phyloP scores from a whole-genome alignment of 2,888 invertebrate genomes.

The Caradrina clavipalpis region DNA sequence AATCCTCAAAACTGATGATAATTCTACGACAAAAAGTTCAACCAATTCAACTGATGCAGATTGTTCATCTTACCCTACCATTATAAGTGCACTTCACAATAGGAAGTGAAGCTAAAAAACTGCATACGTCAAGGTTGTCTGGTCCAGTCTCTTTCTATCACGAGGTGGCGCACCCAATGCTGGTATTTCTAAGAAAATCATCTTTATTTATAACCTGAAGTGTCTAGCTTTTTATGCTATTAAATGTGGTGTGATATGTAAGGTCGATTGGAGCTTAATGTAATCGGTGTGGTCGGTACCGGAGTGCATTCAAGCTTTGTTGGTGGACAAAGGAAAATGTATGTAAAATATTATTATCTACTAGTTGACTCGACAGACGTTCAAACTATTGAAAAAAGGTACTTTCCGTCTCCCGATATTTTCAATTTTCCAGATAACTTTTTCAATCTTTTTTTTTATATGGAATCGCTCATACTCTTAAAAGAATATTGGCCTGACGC shows the following conservation, averaged over 20 bases:
- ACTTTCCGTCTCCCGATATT: too few species aligned
- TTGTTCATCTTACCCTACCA: constrained; percentile 12
- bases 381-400: too few species aligned
- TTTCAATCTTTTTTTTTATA: too few species aligned
- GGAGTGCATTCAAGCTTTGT: constrained; percentile 16
- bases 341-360: not conserved
- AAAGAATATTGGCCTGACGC: too few species aligned
- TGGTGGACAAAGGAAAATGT: not conserved
- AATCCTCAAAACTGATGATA: too few species aligned
- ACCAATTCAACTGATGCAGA: not conserved
- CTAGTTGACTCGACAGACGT: not conserved
- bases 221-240: constrained; percentile 50
- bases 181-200: constrained; percentile 65
- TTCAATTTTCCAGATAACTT: too few species aligned
- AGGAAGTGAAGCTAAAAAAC: constrained; percentile 62
- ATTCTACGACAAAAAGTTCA: not conserved
- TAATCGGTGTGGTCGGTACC: constrained; percentile 4
- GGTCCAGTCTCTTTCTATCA: constrained; percentile 52
- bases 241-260: constrained; percentile 31
- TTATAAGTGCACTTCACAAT: constrained; percentile 48
- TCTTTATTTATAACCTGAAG: constrained; percentile 63
- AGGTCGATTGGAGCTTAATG: constrained; percentile 5
- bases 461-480: too few species aligned
- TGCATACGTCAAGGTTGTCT: constrained; percentile 56
- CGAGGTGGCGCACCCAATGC: constrained; percentile 51